Conservation (phyloP, 2,888 invertebrate genomes). For the Nomada ruficornis region DNA sequence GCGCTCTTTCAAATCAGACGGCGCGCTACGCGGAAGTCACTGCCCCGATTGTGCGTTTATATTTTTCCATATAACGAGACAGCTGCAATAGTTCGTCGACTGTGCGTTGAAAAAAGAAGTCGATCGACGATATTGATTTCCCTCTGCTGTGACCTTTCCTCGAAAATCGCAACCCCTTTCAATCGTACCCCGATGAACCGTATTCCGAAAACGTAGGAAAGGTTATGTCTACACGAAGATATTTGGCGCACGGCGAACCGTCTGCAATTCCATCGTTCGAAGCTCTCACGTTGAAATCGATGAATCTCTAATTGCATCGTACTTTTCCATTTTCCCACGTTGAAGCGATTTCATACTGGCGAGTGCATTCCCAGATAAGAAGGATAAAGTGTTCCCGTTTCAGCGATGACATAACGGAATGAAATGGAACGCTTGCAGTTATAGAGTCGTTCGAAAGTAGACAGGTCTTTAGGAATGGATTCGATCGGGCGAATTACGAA, state of each 20-base stretch:
- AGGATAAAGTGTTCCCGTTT: not conserved
- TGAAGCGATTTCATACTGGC: slow-evolving; percentile 32
- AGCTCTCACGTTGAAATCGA: not conserved
- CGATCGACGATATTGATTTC: slow-evolving; percentile 26
- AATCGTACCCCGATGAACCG: too few relatives aligned
- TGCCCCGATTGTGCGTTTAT: slow-evolving; percentile 54
- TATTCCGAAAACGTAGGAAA: not conserved
- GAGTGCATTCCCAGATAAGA: not conserved
- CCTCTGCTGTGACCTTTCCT: too few relatives aligned
- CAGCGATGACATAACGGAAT: slow-evolving; percentile 22
- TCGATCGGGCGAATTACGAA: slow-evolving; percentile 32
- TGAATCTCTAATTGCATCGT: slow-evolving; percentile 1
- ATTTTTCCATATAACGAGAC: slow-evolving; percentile 43
- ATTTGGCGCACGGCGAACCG: not conserved
- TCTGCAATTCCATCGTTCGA: not conserved
- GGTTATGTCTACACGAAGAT: too few relatives aligned
- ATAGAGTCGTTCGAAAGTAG: not conserved
- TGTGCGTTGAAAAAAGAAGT: not conserved
- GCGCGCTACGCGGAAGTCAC: slow-evolving; percentile 31
- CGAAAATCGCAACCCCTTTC: not conserved
- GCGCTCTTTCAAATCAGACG: slow-evolving; percentile 57
- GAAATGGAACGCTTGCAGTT: slow-evolving; percentile 15
- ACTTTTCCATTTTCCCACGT: not conserved
- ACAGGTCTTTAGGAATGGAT: not conserved
- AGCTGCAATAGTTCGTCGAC: slow-evolving; percentile 5